Conservation (phyloP, 2,888 invertebrate genomes). For the Tetranychus truncatus region DNA sequence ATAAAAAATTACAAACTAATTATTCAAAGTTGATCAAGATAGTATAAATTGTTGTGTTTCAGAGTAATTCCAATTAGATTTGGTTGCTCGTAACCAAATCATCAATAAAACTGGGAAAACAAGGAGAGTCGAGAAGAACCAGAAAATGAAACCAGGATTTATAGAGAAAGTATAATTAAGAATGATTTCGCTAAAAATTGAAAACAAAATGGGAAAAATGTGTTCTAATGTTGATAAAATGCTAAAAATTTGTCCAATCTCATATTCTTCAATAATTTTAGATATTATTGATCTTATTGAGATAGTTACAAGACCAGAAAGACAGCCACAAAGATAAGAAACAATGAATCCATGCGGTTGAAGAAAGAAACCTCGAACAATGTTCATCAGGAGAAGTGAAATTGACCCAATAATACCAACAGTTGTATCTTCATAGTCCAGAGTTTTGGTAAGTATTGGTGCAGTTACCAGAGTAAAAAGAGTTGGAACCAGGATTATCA, state of each 20-base stretch:
- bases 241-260: neutral
- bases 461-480: neutral
- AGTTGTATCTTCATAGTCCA: neutral
- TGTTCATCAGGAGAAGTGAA: neutral
- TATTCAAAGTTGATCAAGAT: neutral
- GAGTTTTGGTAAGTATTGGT: neutral
- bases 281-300: neutral
- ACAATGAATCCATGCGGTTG: neutral
- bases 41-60: neutral
- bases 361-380: neutral
- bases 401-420: neutral
- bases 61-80: neutral
- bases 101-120: neutral
- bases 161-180: neutral
- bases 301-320: neutral
- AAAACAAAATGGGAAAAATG: neutral
- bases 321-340: neutral
- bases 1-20: neutral
- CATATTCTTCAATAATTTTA: neutral
- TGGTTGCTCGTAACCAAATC: neutral
- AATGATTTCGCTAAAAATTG: neutral
- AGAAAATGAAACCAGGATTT: neutral
- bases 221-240: neutral
- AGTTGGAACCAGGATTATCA: neutral
- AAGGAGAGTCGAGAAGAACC: neutral